Evolutionary conservation across 2,113 vertebrate species (phyloP), one percentile per base, ranked within the genome.

Genomic region (Bufo bufo): DNA sequence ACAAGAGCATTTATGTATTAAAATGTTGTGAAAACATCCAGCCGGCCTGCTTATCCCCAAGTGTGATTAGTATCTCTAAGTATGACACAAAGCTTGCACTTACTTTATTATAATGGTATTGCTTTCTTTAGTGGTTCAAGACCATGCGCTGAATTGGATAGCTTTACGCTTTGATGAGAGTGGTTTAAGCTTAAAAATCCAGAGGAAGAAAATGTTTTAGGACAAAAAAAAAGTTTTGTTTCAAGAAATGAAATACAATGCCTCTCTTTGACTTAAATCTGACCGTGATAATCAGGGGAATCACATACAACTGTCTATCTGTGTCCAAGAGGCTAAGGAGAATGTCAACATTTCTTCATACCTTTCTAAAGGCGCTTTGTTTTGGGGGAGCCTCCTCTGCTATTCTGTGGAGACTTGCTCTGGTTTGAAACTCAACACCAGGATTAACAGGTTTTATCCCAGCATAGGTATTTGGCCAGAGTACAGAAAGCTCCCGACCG

Each of bases 231-330:
- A 93, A 94, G 93, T 95, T 93, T 94, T 95, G 93, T 92, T 94
- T 91, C 93, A 91, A 90, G 92, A 94, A 93, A 94, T 95, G 96
- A 95, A 96, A 96, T 94, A 93, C 94, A 95, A 96, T 92, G 93
- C 95, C 94, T 93, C 94, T 95, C 95, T 95, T 93, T 91, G 93
- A 94, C 94, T 95, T 95, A 94, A 94, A 94, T 93, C 94, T 95
- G 94, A 95, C 94, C 92, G 61, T 63, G 89, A 92, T 92, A 93
- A 95, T 95, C 92, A 91, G 87, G 92, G 92, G 90, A 93, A 94
- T 92, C 91, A 90, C 92, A 82, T 90, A 91, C 93, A 94, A 94
- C 92, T 94, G 95, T 93, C 95, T 94, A 93, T 89, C 88, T 63
- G 80, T 96, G 95, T 94, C 88, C 93, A 91, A 93, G 90, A 91